Conservation (phyloP, 1,140 invertebrate species). For the Dendroctonus ponderosae region DNA sequence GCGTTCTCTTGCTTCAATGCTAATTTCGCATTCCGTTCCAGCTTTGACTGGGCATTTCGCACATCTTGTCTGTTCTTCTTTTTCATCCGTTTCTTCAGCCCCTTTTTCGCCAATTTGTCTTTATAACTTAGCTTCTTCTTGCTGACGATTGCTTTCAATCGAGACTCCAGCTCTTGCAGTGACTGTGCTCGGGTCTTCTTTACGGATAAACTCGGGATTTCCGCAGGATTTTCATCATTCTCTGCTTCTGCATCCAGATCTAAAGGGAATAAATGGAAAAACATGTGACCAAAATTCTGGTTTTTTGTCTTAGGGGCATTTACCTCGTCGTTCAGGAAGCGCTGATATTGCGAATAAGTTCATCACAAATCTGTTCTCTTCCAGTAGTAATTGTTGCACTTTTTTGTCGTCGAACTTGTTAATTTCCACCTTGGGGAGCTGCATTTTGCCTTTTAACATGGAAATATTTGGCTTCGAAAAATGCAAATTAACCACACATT, state of each 20-base stretch:
- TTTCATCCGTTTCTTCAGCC: constrained; percentile 56
- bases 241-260: constrained; percentile 31
- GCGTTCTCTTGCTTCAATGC: constrained; percentile 38
- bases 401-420: constrained; percentile 47
- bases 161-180: constrained; percentile 53
- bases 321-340: constrained; percentile 48
- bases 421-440: constrained; percentile 27
- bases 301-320: not conserved
- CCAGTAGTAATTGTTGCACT: constrained; percentile 44
- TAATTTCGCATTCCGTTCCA: constrained; percentile 48
- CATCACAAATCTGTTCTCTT: constrained; percentile 53
- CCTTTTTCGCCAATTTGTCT: constrained; percentile 57
- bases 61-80: constrained; percentile 55
- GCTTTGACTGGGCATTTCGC: constrained; percentile 51
- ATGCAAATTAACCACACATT: not conserved
- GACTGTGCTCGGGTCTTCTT: constrained; percentile 51
- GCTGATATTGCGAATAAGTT: constrained; percentile 52
- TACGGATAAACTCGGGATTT: constrained; percentile 3
- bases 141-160: constrained; percentile 51
- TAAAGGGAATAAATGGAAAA: constrained; percentile 37
- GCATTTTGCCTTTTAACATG: constrained; percentile 33
- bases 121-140: constrained; percentile 55
- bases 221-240: constrained; percentile 19
- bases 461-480: not conserved
- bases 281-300: no score